Percentiles rank a stretch among this genome's conserved stretches.
Evolutionary conservation across 1,140 invertebrate species (phyloP).

Genomic region (Drosophila albomicans): DNA sequence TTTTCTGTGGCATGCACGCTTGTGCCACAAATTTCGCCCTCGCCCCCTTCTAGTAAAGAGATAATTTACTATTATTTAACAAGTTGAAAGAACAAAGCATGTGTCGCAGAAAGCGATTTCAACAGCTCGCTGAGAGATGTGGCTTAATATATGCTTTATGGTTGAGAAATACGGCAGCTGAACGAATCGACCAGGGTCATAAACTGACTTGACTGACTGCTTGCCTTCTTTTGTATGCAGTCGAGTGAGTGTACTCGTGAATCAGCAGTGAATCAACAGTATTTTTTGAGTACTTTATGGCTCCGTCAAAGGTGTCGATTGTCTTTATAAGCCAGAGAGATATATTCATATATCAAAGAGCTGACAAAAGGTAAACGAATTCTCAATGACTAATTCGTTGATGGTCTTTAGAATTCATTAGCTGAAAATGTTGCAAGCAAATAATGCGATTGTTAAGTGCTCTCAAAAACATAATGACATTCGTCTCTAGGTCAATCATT

Average conservation of each 20-base stretch:
- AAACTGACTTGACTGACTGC: slow-evolving; percentile 1
- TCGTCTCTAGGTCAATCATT: slow-evolving; percentile 18
- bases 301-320: slow-evolving; percentile 22
- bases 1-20: slow-evolving; percentile 41
- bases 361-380: neutral
- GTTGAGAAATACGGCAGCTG: slow-evolving; percentile 10
- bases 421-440: neutral
- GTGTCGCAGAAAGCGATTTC: slow-evolving; percentile 4
- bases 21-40: slow-evolving; percentile 21
- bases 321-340: neutral
- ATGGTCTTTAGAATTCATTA: neutral
- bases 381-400: slow-evolving; percentile 9
- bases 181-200: neutral
- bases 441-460: neutral
- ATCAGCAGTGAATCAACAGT: neutral
- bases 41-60: neutral
- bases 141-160: neutral
- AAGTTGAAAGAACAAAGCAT: slow-evolving; percentile 4
- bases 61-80: slow-evolving; percentile 41
- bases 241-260: slow-evolving; percentile 7
- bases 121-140: slow-evolving; percentile 6
- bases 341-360: slow-evolving; percentile 1
- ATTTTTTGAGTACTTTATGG: slow-evolving; percentile 14
- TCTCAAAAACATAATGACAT: neutral
- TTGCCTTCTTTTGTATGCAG: slow-evolving; percentile 8